These are phyloP conservation scores for Thrips palmi DNA, from an alignment of 1,140 invertebrate genomes.

Conservation along the genomic window DNA sequence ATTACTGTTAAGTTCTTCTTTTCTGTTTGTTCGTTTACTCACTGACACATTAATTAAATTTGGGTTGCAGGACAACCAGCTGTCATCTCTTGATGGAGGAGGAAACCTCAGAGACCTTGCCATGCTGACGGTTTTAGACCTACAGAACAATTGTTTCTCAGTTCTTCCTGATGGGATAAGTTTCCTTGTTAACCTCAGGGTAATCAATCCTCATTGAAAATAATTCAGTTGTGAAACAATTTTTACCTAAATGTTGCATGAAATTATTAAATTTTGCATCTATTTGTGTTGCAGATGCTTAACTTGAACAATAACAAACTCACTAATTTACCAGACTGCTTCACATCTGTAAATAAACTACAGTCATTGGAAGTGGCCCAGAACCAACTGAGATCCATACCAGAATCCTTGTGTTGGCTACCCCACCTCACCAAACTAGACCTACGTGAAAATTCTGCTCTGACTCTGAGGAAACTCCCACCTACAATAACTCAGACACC, in stretches of 20 bases:
- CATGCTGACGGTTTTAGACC: slow-evolving; percentile 45
- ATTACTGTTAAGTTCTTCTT: background rate
- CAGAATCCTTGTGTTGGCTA: too few species aligned
- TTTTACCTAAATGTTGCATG: background rate
- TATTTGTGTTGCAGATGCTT: slow-evolving; percentile 33
- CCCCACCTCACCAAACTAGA: too few species aligned
- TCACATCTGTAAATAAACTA: slow-evolving; percentile 38
- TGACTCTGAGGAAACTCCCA: too few species aligned
- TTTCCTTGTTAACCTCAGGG: slow-evolving; percentile 38
- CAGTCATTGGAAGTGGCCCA: slow-evolving; percentile 45
- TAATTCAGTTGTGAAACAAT: background rate
- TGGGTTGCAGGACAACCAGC: slow-evolving; percentile 41
- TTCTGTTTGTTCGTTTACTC: background rate
- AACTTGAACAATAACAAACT: slow-evolving; percentile 43
- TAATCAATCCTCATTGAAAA: slow-evolving; percentile 16
- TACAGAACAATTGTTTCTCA: slow-evolving; percentile 48
- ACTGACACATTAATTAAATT: too few species aligned
- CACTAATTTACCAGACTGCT: slow-evolving; percentile 41
- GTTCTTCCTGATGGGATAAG: slow-evolving; percentile 37
- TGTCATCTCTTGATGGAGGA: slow-evolving; percentile 45
- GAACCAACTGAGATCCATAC: slow-evolving; percentile 46
- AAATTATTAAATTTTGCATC: slow-evolving; percentile 2
- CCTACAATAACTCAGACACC: too few species aligned
- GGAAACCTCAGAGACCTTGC: slow-evolving; percentile 47
- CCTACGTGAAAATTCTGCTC: too few species aligned